phyloP scores from a whole-genome alignment of 2,888 invertebrate species.

The Oligia fasciuncula region DNA sequence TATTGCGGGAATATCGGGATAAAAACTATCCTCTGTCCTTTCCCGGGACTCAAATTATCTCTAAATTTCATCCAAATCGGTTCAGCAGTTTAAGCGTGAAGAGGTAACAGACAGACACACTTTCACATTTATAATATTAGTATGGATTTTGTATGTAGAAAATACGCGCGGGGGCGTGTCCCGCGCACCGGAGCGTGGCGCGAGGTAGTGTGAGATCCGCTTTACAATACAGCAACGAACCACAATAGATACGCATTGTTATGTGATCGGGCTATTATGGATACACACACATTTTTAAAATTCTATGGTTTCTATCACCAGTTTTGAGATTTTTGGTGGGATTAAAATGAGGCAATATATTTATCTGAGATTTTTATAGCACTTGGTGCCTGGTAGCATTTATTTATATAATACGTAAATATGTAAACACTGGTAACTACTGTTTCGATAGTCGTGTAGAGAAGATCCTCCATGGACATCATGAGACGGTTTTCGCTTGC shows the following conservation, averaged over 20 bases:
- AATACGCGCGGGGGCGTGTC: not conserved
- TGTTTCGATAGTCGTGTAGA: slow-evolving; percentile 3
- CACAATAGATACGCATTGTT: not conserved
- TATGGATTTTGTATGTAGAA: not conserved
- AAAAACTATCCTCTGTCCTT: too few relatives aligned
- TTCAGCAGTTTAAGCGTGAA: too few relatives aligned
- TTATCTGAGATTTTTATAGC: slow-evolving; percentile 24
- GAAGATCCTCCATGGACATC: slow-evolving; percentile 12
- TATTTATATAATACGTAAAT: slow-evolving; percentile 1
- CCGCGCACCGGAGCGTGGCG: not conserved
- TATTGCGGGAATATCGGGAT: not conserved
- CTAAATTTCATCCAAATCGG: too few relatives aligned
- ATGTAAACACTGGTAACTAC: slow-evolving; percentile 28
- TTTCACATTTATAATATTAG: too few relatives aligned
- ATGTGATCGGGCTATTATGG: not conserved
- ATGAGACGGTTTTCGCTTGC: not conserved
- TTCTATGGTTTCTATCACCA: not conserved
- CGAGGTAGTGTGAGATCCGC: not conserved
- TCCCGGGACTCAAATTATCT: too few relatives aligned
- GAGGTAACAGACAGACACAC: too few relatives aligned
- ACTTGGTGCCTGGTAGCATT: slow-evolving; percentile 27
- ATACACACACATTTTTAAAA: not conserved
- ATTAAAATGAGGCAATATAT: slow-evolving; percentile 24
- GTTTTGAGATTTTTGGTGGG: slow-evolving; percentile 26
- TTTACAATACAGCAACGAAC: not conserved